Base-by-base conservation (phyloP, 2,113 vertebrate genomes). In the Rhabdomys dilectus region DNA sequence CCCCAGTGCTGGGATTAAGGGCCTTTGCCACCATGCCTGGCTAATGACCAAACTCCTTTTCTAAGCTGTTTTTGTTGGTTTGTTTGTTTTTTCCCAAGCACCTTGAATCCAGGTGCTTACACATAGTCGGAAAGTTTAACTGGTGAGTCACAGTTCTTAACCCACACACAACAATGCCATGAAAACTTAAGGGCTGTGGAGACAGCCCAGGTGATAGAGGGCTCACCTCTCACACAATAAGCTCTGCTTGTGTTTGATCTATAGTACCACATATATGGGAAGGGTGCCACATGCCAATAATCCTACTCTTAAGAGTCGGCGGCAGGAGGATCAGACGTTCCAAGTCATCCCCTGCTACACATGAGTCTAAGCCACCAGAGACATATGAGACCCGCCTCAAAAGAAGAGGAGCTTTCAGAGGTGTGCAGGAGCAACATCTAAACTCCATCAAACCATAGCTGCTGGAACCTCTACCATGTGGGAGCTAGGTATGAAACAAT, bases 401-500 rank as follows among this genome's bases (percentile, higher is more conserved):
- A 64, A 45, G 7, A 78, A 58, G 42, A 84, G 93, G 84, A 62
- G 34, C 36, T 34, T 58, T 89, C 62, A 70, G 60, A 66, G 42
- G 85, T 3, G 87, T 39, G 36, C 31, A 91, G 80, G 91, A 62
- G 73, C 29, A 77, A 13, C 85, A 75, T 42, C 39, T 81, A 97
- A 96, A 77, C 26, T 93, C 85, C 95, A 97, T 87, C 96, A 96
- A 93, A n/a, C 78, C 91, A 73, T 87, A 96, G 92, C 73, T 94
- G 92, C 95, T 96, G 98, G 87, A 2, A 88, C 89, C 36, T 94
- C 97, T 75, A 82, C 1, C 81, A 66, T 36, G 15, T 53, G 89
- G 16, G 15, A 89, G 89, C 64, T 34, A 17, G 34, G 89, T 31
- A 19, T 86, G 26, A 85, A 88, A 92, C 88, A 91, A 92, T 24